A percentile compares a stretch with the other conserved stretches of the same genome.
Conservation (phyloP, 2,113 vertebrate species). For the Rhynchomys soricoides region DNA sequence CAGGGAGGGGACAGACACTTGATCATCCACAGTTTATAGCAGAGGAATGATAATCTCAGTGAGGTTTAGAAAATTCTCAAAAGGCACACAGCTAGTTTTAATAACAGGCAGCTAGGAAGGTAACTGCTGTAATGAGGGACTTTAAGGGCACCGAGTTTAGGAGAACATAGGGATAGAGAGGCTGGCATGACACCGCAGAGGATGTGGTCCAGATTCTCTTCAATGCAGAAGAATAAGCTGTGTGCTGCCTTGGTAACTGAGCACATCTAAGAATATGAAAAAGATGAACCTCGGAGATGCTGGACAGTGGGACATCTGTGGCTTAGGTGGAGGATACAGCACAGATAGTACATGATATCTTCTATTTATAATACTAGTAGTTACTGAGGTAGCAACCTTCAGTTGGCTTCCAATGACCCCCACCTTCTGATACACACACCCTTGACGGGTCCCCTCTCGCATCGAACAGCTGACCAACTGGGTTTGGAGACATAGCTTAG, state of each 20-base stretch:
- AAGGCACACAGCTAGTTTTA: not conserved
- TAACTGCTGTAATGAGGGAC: not conserved
- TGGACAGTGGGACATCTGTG: not conserved
- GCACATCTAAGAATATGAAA: not conserved
- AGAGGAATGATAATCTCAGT: not conserved
- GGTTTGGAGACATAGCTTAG: no score
- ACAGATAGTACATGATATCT: not conserved
- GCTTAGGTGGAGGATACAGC: not conserved
- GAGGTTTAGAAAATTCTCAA: not conserved
- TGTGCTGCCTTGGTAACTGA: not conserved
- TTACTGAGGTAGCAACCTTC: not conserved
- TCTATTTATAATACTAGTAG: not conserved
- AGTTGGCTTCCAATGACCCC: not conserved
- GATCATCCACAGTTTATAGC: not conserved
- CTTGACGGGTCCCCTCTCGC: not conserved
- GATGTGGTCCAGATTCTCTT: not conserved
- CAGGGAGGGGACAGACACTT: not conserved
- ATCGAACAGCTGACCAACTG: not conserved
- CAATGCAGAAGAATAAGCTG: not conserved
- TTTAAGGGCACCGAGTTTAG: not conserved
- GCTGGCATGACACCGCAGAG: not conserved
- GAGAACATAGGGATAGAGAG: not conserved
- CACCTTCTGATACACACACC: not conserved
- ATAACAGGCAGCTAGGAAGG: not conserved
- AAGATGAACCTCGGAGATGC: not conserved